phyloP scores from a whole-genome alignment of 2,113 vertebrate genomes.

The Donacobius atricapilla region DNA sequence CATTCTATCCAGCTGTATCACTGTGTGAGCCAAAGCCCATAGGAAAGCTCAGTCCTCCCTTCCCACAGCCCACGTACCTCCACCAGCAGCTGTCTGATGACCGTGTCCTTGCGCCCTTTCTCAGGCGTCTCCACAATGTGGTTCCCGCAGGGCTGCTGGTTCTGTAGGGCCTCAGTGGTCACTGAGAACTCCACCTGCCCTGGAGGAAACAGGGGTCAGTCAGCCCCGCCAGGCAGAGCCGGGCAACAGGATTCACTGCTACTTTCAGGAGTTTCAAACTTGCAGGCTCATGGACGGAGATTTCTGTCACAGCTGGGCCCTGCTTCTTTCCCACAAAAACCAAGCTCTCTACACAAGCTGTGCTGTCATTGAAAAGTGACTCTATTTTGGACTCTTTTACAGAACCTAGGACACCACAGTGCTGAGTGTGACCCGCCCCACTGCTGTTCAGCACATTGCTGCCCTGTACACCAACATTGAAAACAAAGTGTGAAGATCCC shows the following conservation, averaged over 20 bases:
- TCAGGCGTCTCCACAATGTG: slow-evolving; percentile 70
- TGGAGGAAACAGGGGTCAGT: neutral
- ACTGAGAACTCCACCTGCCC: slow-evolving; percentile 56
- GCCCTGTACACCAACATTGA: neutral
- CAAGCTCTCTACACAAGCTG: neutral
- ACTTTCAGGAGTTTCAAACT: neutral
- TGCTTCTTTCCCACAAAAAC: neutral
- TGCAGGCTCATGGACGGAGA: neutral
- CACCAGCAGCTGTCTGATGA: slow-evolving; percentile 77
- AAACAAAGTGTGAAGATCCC: neutral
- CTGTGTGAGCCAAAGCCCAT: neutral
- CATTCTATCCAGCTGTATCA: neutral
- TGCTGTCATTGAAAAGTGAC: neutral
- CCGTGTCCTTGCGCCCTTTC: slow-evolving; percentile 75
- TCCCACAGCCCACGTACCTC: slow-evolving; percentile 66
- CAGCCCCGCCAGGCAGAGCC: neutral
- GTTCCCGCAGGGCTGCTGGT: slow-evolving; percentile 24
- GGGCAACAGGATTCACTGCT: neutral
- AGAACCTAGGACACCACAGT: neutral
- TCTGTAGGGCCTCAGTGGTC: slow-evolving; percentile 46
- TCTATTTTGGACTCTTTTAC: neutral
- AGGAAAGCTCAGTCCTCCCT: neutral
- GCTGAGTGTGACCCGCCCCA: neutral
- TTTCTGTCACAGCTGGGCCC: neutral
- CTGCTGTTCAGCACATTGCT: neutral